phyloP scores from a whole-genome alignment of 1,140 invertebrate genomes.

The Neoseiulus cucumeris region DNA sequence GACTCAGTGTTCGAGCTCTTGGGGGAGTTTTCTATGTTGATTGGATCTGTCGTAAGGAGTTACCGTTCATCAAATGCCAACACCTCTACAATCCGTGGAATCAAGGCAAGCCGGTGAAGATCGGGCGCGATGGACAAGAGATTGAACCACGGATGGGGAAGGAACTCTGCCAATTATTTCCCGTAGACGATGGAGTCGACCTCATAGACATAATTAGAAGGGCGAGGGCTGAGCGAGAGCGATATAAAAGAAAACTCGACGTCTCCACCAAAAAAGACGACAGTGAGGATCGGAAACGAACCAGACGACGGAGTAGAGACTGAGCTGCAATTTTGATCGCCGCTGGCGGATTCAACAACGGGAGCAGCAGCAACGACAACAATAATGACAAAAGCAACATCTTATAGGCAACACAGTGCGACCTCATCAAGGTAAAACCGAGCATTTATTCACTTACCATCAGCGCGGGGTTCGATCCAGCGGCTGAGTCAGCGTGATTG shows the following conservation, averaged over 20 bases:
- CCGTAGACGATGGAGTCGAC: constrained; percentile 77
- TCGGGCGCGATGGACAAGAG: constrained; percentile 92
- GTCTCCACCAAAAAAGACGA: too few relatives aligned
- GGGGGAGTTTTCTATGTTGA: constrained; percentile 89
- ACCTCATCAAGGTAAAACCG: too few relatives aligned
- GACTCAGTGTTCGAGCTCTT: constrained; percentile 68
- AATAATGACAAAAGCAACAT: too few relatives aligned
- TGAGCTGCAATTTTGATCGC: too few relatives aligned
- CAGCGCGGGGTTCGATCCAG: too few relatives aligned
- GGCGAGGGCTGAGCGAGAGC: constrained; percentile 29
- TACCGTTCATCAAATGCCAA: constrained; percentile 72
- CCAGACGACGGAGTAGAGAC: too few relatives aligned
- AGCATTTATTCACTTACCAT: too few relatives aligned
- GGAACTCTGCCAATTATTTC: constrained; percentile 79
- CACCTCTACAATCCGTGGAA: constrained; percentile 96
- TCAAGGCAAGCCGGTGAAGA: constrained; percentile 94
- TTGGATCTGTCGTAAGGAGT: constrained; percentile 80
- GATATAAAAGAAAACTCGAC: neutral
- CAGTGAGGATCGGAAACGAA: too few relatives aligned
- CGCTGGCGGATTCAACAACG: too few relatives aligned
- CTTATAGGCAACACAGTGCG: too few relatives aligned
- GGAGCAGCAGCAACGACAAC: too few relatives aligned
- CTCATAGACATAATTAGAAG: constrained; percentile 67
- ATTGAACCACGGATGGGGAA: constrained; percentile 85
- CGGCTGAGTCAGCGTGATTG: too few relatives aligned